phyloP scores from a whole-genome alignment of 2,888 invertebrate genomes.

The Empis livida region DNA sequence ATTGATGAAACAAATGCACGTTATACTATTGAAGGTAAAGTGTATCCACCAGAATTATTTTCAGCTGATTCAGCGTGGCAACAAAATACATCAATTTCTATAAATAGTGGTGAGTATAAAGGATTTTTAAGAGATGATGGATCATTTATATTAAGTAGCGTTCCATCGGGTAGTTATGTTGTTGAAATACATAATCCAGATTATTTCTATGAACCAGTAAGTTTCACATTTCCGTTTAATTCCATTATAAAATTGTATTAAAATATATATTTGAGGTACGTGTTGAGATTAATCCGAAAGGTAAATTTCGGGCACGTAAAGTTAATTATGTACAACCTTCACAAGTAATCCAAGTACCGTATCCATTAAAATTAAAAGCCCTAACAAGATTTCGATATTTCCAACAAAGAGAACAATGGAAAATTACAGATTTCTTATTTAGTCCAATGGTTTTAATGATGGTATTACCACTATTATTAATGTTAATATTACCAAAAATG shows the following conservation, averaged over 20 bases:
- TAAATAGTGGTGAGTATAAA: constrained; percentile 79
- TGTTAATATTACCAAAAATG: constrained; percentile 89
- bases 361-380: constrained; percentile 83
- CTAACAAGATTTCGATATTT: constrained; percentile 74
- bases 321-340: constrained; percentile 90
- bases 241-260: not conserved
- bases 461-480: constrained; percentile 79
- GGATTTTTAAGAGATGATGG: constrained; percentile 88
- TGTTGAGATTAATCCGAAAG: constrained; percentile 95
- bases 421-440: constrained; percentile 89
- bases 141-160: constrained; percentile 72
- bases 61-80: constrained; percentile 54
- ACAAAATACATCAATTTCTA: constrained; percentile 60
- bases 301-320: constrained; percentile 88
- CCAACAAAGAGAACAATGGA: constrained; percentile 91
- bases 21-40: constrained; percentile 69
- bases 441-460: constrained; percentile 98
- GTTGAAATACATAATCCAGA: constrained; percentile 86
- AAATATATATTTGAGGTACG: constrained; percentile 34
- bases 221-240: too few species aligned
- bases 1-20: constrained; percentile 39
- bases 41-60: constrained; percentile 56
- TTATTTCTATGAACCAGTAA: constrained; percentile 80
- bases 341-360: constrained; percentile 78
- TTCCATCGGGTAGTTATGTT: constrained; percentile 86